Percentiles rank a stretch among this genome's conserved stretches.
These are phyloP conservation scores for Spodoptera litura DNA, from an alignment of 1,140 invertebrate genomes.

Conservation along the genomic window DNA sequence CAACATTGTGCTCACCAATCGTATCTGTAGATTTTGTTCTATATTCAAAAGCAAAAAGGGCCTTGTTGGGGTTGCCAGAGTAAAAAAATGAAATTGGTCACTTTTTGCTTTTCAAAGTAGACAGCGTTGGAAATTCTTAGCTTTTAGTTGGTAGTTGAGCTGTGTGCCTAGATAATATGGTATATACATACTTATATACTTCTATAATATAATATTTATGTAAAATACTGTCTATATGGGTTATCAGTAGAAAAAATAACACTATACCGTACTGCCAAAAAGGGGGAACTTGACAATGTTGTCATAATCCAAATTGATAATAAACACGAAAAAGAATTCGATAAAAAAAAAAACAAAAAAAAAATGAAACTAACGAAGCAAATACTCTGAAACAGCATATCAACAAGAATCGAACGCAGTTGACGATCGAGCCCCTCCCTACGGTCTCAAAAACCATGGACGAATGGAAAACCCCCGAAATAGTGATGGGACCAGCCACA, in stretches of 20 bases:
- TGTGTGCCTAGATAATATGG: slow-evolving; percentile 70
- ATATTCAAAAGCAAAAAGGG: slow-evolving; percentile 73
- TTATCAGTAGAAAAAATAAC: slow-evolving; percentile 59
- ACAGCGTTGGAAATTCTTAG: slow-evolving; percentile 68
- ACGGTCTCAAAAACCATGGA: slow-evolving; percentile 62
- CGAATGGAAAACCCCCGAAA: slow-evolving; percentile 80
- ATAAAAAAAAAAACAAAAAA: slow-evolving; percentile 56
- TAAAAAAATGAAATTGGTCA: slow-evolving; percentile 52
- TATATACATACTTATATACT: slow-evolving; percentile 61
- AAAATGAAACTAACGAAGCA: slow-evolving; percentile 63
- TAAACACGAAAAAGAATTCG: slow-evolving; percentile 58
- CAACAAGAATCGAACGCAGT: slow-evolving; percentile 82
- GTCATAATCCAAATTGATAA: slow-evolving; percentile 84
- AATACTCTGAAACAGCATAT: slow-evolving; percentile 81
- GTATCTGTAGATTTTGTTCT: slow-evolving; percentile 63
- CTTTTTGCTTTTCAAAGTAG: slow-evolving; percentile 79
- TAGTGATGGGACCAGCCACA: slow-evolving; percentile 70
- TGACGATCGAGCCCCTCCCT: slow-evolving; percentile 79
- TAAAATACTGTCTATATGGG: slow-evolving; percentile 63
- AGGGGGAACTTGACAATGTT: slow-evolving; percentile 77
- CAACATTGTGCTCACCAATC: slow-evolving; percentile 83
- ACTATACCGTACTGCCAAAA: slow-evolving; percentile 54
- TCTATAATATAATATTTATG: slow-evolving; percentile 67
- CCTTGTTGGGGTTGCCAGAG: slow-evolving; percentile 53
- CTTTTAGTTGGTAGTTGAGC: slow-evolving; percentile 74